These are phyloP conservation scores for Acanthopleura granulata DNA, from an alignment of 2,888 invertebrate genomes.

Conservation along the genomic window DNA sequence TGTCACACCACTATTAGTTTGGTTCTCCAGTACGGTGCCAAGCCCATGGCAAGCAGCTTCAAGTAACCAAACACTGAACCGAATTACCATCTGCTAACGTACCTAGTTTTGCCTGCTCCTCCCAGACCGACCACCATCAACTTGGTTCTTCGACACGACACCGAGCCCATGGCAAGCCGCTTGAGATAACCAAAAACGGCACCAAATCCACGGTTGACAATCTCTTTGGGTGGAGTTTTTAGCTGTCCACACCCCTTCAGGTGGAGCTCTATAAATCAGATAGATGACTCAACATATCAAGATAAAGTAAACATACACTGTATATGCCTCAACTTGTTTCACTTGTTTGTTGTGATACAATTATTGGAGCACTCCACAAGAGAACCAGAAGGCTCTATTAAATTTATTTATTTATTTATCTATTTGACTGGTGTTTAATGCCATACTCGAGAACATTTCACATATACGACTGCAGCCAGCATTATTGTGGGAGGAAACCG, in stretches of 20 bases:
- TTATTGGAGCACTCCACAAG: too few relatives aligned
- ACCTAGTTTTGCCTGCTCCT: constrained; percentile 70
- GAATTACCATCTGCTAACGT: constrained; percentile 27
- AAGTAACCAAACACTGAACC: constrained; percentile 61
- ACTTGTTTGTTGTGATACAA: too few relatives aligned
- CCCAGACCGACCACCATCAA: constrained; percentile 69
- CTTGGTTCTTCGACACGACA: constrained; percentile 65
- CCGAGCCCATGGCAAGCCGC: constrained; percentile 60
- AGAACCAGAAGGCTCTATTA: too few relatives aligned
- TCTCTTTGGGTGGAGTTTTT: constrained; percentile 66
- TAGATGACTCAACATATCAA: too few relatives aligned
- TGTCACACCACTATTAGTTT: constrained; percentile 69
- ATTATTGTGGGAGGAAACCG: too few relatives aligned
- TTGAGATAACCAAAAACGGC: constrained; percentile 63
- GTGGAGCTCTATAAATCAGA: constrained; percentile 40
- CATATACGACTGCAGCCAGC: too few relatives aligned
- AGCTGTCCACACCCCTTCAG: constrained; percentile 54
- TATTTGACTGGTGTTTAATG: too few relatives aligned
- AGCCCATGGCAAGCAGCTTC: constrained; percentile 59
- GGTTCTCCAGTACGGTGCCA: constrained; percentile 62
- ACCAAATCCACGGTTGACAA: constrained; percentile 56
- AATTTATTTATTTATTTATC: too few relatives aligned
- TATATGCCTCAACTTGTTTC: too few relatives aligned
- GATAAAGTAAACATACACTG: too few relatives aligned
- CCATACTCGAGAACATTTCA: too few relatives aligned